These are phyloP conservation scores for Rhagoletis zephyria DNA, from an alignment of 1,140 invertebrate species.

Conservation along the genomic window DNA sequence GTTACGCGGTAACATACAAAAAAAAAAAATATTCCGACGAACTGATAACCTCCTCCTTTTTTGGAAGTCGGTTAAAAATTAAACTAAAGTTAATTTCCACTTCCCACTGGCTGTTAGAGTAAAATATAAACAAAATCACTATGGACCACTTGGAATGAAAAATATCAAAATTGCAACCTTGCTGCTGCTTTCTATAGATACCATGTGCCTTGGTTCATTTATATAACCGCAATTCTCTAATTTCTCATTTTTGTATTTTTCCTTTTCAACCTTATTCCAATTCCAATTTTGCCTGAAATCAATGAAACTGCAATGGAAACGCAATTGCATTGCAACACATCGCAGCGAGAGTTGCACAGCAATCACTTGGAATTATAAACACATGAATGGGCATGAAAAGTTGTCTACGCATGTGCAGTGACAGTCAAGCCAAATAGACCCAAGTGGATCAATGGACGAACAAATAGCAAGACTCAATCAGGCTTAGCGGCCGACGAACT, in stretches of 20 bases:
- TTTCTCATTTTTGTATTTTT: background rate
- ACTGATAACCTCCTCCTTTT: too few relatives aligned
- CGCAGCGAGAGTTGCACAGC: conserved; percentile 39
- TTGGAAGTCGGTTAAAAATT: too few relatives aligned
- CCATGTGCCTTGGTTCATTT: too few relatives aligned
- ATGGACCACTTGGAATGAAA: too few relatives aligned
- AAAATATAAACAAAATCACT: too few relatives aligned
- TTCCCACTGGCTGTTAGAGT: too few relatives aligned
- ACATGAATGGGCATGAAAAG: conserved; percentile 14
- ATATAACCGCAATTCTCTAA: background rate
- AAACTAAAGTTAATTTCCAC: too few relatives aligned
- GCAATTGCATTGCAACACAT: conserved; percentile 16
- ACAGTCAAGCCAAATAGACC: conserved; percentile 28
- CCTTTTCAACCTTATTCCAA: background rate
- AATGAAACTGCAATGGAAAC: background rate
- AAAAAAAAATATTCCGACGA: too few relatives aligned
- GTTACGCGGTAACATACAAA: too few relatives aligned
- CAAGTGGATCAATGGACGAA: conserved; percentile 31
- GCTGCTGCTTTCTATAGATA: too few relatives aligned
- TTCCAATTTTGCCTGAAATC: background rate
- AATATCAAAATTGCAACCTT: too few relatives aligned
- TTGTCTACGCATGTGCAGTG: conserved; percentile 20
- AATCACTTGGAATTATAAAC: conserved; percentile 35
- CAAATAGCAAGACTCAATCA: background rate
- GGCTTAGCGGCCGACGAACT: background rate